A percentile compares a stretch with the other conserved stretches of the same genome.
phyloP scores from a whole-genome alignment of 1,140 invertebrate species.

The Drosophila nigromelanica region DNA sequence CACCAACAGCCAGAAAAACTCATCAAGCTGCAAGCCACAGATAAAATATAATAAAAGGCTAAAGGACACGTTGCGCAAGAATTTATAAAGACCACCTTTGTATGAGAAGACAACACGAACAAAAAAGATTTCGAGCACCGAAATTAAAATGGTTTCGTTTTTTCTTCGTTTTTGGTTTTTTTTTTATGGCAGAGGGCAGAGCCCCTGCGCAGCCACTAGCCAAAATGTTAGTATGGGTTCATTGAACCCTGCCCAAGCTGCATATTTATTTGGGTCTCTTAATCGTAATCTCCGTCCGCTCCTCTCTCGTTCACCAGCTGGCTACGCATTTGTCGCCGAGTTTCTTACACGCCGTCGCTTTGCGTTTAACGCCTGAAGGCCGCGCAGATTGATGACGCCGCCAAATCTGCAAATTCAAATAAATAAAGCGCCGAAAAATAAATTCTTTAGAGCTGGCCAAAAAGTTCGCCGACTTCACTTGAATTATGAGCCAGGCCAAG shows the following conservation, averaged over 20 bases:
- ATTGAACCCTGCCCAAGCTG: conserved; percentile 58
- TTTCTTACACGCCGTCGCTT: conserved; percentile 45
- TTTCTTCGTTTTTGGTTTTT: conserved; percentile 7
- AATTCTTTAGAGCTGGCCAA: conserved; percentile 23
- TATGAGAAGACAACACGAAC: conserved; percentile 32
- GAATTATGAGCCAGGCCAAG: conserved; percentile 56
- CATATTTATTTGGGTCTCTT: conserved; percentile 77
- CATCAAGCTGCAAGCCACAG: conserved; percentile 18
- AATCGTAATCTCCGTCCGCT: conserved; percentile 44
- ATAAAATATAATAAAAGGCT: conserved; percentile 77
- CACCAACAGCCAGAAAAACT: conserved; percentile 15
- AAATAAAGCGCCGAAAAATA: conserved; percentile 47
- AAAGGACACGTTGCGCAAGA: conserved; percentile 76
- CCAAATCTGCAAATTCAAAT: conserved; percentile 55
- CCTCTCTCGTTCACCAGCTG: neutral
- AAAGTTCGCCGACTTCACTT: conserved; percentile 54
- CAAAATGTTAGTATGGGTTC: conserved; percentile 64
- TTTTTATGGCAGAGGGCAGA: conserved; percentile 39
- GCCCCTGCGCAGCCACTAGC: conserved; percentile 52
- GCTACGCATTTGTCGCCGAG: conserved; percentile 61
- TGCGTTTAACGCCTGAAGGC: conserved; percentile 77
- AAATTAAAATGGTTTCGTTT: conserved; percentile 68
- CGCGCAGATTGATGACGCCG: conserved; percentile 70
- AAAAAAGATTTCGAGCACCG: conserved; percentile 23
- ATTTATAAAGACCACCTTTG: conserved; percentile 76